Evolutionary conservation across 2,113 vertebrate genomes (phyloP), one percentile per base, ranked within the genome.

Genomic region (Megaceryle torquata): DNA sequence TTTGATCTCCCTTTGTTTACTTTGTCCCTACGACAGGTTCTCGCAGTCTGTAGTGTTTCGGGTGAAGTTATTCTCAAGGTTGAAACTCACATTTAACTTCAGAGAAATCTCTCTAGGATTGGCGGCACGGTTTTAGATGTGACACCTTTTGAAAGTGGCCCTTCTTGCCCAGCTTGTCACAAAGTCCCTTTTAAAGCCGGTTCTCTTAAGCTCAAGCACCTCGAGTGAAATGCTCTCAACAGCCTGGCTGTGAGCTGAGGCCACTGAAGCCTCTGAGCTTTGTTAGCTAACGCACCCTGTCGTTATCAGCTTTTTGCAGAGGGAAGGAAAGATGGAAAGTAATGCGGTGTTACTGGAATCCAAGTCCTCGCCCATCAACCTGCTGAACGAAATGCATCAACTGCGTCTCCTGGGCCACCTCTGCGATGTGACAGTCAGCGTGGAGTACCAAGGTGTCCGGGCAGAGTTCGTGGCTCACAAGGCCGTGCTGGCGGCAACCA

Each of bases 391-490:
- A 71, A 98, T 99, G 98, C 98, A 99, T 16, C 98, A 99, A 57
- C 98, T 99, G 60, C 98, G 98, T 57, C 97, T 98, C 50, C 97
- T 98, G 28, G 99, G 99, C 13, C 98, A 98, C 57, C 97, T 99
- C 46, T 99, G 98, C 70, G 99, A 99, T 1, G 97, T 99, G 33
- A 99, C 98, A 0, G 98, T 99, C n/a, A 98, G 98, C 2, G 99
- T 99, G 48, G 98, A 99, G 94, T 98, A 98, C 76, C 98, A 99
- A 87, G 99, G 99, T 1, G 97, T 98, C 7, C 92, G 98, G 9
- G 97, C 98, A 12, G 99, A 99, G 72, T 99, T 99, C 56, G 97
- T 97, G 50, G 99, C 98, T 26, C 99, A 99, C 95, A 99, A 98
- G 93, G 98, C 99, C 15, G 98, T 99, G 26, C 95, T 99, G 9